Percentiles rank a stretch among this genome's conserved stretches.
These are phyloP conservation scores for Drosophila quinaria DNA, from an alignment of 2,888 invertebrate species.

Conservation along the genomic window DNA sequence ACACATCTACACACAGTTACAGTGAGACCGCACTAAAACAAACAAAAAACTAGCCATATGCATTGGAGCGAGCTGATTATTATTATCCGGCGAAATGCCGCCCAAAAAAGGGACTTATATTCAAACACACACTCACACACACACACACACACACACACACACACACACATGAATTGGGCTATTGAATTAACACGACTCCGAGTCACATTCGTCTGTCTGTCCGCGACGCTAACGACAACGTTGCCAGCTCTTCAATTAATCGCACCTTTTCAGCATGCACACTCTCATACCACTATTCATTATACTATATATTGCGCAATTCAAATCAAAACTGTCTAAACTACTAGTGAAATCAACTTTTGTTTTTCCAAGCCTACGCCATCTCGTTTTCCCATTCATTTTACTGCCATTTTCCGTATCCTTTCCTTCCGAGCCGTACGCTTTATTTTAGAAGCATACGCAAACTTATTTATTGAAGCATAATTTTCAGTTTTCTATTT, in stretches of 20 bases:
- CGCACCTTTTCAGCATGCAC: slow-evolving; percentile 75
- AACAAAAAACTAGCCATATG: slow-evolving; percentile 66
- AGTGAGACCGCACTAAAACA: slow-evolving; percentile 45
- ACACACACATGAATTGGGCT: slow-evolving; percentile 32
- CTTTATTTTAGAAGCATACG: slow-evolving; percentile 26
- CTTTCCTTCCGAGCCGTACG: not conserved
- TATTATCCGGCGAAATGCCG: slow-evolving; percentile 58
- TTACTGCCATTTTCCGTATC: not conserved
- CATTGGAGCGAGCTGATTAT: slow-evolving; percentile 59
- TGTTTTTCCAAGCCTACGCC: slow-evolving; percentile 38
- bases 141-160: slow-evolving; percentile 1
- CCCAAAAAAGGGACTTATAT: slow-evolving; percentile 45
- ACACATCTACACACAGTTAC: slow-evolving; percentile 2
- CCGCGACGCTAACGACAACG: slow-evolving; percentile 25
- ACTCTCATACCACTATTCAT: slow-evolving; percentile 13
- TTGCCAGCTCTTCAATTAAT: slow-evolving; percentile 77
- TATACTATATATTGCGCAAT: not conserved
- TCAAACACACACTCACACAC: slow-evolving; percentile 1
- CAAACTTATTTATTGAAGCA: slow-evolving; percentile 77
- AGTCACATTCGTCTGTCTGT: slow-evolving; percentile 5
- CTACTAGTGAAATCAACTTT: slow-evolving; percentile 61
- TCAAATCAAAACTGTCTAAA: slow-evolving; percentile 66
- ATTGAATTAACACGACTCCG: slow-evolving; percentile 56
- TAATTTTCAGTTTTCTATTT: slow-evolving; percentile 55
- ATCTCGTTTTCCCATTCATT: not conserved